Evolutionary conservation across 2,888 invertebrate species (phyloP), one percentile per base, ranked within the genome.

Genomic region (Apotomis capreana): DNA sequence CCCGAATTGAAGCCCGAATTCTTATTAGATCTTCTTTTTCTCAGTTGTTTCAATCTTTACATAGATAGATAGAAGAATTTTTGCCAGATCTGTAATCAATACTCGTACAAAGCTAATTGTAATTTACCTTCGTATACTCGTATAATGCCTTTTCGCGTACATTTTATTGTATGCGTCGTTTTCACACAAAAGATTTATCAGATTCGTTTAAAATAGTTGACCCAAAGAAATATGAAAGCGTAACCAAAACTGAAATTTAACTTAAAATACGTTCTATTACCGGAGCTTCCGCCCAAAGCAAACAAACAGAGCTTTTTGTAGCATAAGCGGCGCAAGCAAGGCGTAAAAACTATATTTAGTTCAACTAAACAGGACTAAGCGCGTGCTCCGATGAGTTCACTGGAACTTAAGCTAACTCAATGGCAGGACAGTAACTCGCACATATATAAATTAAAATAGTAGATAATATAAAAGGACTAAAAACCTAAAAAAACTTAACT

Each of bases 321-420:
- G 59, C 67, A 55, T 61, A 67, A 71, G 61, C 70, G 59, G 37
- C n/a, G 67, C 54, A 40, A 54, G 54, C 65, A 51, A 51, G 61
- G 70, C 70, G 40, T 71, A 71, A 71, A 73, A 70, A 74, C 74
- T 74, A 74, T 69, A 70, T 70, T 68, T 70, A 74, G 70, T 67
- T 68, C 60, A 26, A 36, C 76, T 74, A 68, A 80, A 79, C 76
- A 64, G 72, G 71, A 77, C 75, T 82, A 79, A 81, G 80, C 78
- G 69, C 76, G 73, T 69, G 70, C 73, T 54, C 59, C 70, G 76
- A 74, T 69, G 36, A 44, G 40, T 15, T 9, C 40, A 58, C 74
- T 67, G 61, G 61, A 74, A 71, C 68, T 63, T 3, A 3, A 10
- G 59, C 58, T 64, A 51, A 51, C 4, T 52, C 52, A 63, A n/a